Evolutionary conservation across 2,888 invertebrate species (phyloP), one percentile per base, ranked within the genome.

Genomic region (Heliconius erato): DNA sequence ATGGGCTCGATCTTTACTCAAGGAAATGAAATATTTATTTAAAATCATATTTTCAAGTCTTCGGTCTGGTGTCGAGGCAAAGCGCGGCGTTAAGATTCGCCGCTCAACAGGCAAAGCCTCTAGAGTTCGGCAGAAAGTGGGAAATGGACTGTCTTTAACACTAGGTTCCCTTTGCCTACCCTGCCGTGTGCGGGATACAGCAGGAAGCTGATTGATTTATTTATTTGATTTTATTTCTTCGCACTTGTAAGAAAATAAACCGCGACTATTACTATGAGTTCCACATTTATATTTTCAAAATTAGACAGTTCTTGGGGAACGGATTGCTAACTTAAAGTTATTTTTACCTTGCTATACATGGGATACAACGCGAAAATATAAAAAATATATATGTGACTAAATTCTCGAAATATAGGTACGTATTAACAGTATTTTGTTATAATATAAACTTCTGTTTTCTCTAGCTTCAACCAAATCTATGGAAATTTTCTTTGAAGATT

Each of bases 401-500:
- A 7, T 44, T 26, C 3, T 71, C n/a, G 14, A 40, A 14, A 23
- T 54, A 19, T 7, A 54, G 19, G 54, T 54, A 19, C 9, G 16
- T 63, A 63, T n/a, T 63, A 63, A 40, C 59, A 59, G 16, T 76
- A 76, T n/a, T 35, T 35, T 40, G 7, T 76, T 63, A 63, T 26
- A 19, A 44, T n/a, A 76, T 63, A 63, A 63, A 49, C 78, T 23
- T 28, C 67, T 32, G 67, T 67, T 78, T 44, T 78, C 28, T 32
- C 44, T 44, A 63, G 76, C 76, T n/a, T 40, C 35, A 40, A 35
- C 59, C 44, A 26, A 72, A 72, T 76, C 76, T 63, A 76, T 78
- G 67, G 78, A 78, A 78, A 68, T 69, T 80, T 80, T 86, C 87
- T 87, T 86, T 81, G 72, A 84, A 87, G 86, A 87, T 87, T 86